These are phyloP conservation scores for Etheostoma nigrum DNA, from an alignment of 2,797 vertebrate species.

Conservation along the genomic window DNA sequence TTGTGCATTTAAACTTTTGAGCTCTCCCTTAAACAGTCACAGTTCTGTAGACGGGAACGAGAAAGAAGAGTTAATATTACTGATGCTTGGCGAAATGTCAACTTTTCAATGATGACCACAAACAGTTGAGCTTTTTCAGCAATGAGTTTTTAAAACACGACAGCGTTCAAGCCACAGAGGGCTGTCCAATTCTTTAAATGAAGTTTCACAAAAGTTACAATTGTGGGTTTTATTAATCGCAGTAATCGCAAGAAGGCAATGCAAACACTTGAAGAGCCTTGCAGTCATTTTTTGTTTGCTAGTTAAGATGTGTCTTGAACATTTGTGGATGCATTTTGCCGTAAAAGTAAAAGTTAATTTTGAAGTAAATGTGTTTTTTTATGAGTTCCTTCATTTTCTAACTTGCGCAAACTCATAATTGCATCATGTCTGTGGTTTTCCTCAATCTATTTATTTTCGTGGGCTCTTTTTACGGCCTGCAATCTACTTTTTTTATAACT, in stretches of 20 bases:
- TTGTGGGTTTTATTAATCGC: conserved; percentile 2
- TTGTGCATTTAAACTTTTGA: conserved; percentile 32
- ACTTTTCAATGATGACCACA: neutral
- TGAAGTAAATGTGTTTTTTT: neutral
- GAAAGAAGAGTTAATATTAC: neutral
- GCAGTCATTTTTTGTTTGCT: conserved; percentile 7
- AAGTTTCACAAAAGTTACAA: neutral
- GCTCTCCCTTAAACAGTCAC: conserved; percentile 3
- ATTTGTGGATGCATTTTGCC: neutral
- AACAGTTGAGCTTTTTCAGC: neutral
- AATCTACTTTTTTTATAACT: conserved; percentile 23
- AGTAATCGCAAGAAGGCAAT: neutral
- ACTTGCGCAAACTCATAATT: conserved; percentile 21
- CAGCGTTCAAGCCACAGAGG: neutral
- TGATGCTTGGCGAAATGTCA: neutral
- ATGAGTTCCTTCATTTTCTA: conserved; percentile 19
- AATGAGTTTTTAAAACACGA: neutral
- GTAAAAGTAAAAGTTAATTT: neutral
- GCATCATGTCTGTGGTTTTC: conserved; percentile 17
- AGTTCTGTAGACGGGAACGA: neutral
- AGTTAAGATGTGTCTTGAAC: neutral
- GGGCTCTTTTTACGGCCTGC: conserved; percentile 27
- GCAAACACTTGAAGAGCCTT: conserved; percentile 3
- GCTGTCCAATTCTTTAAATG: neutral
- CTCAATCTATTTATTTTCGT: conserved; percentile 11